phyloP scores from a whole-genome alignment of 2,797 vertebrate genomes.

The Pseudomugil tenellus region DNA sequence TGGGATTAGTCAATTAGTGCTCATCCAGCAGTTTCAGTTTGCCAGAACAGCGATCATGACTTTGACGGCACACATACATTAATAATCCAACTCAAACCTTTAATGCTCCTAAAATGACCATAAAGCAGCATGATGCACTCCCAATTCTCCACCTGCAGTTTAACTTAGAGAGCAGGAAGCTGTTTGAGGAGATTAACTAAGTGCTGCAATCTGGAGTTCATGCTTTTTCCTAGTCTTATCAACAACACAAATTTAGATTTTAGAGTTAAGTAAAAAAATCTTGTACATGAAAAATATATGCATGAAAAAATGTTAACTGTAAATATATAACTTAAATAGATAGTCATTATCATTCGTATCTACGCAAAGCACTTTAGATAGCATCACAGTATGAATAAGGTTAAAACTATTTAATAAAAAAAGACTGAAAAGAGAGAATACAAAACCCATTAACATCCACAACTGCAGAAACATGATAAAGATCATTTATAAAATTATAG shows the following conservation, averaged over 20 bases:
- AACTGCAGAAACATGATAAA: background rate
- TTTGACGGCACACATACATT: conserved; percentile 36
- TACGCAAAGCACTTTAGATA: background rate
- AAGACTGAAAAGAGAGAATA: background rate
- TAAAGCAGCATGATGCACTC: conserved; percentile 39
- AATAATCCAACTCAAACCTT: conserved; percentile 31
- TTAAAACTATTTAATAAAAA: background rate
- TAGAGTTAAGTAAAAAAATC: background rate
- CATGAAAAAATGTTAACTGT: background rate
- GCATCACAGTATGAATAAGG: background rate
- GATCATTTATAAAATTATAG: background rate
- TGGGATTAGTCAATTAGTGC: conserved; percentile 29
- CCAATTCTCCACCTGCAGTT: conserved; percentile 26
- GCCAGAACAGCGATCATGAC: conserved; percentile 54
- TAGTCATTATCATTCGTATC: background rate
- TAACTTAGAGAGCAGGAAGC: conserved; percentile 28
- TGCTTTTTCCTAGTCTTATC: conserved; percentile 13
- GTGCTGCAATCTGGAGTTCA: conserved; percentile 6
- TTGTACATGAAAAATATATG: background rate
- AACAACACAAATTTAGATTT: conserved; percentile 7
- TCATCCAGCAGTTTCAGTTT: conserved; percentile 53
- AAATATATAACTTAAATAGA: background rate
- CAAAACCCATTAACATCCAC: background rate
- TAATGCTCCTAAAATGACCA: conserved; percentile 52
- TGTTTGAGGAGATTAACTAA: conserved; percentile 19